These are phyloP conservation scores for Apotomis betuletana DNA, from an alignment of 2,888 invertebrate species.

Conservation along the genomic window DNA sequence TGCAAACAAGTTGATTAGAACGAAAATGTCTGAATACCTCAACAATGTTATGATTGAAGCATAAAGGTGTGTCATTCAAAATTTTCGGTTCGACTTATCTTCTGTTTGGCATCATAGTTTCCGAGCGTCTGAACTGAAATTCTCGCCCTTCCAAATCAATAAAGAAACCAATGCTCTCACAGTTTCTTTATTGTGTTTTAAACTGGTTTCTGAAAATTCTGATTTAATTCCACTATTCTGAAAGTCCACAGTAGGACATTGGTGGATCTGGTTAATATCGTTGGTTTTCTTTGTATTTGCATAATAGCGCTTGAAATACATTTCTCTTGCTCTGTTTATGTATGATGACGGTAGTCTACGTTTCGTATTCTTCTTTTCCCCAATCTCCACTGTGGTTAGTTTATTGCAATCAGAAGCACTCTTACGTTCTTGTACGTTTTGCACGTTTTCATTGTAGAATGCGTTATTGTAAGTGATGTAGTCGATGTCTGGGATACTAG, in stretches of 20 bases:
- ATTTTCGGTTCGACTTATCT: constrained; percentile 1
- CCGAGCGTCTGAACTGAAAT: neutral
- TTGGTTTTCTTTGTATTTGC: constrained; percentile 52
- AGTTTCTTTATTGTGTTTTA: constrained; percentile 53
- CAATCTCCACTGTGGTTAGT: constrained; percentile 50
- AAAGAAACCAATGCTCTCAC: constrained; percentile 63
- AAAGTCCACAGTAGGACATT: no score
- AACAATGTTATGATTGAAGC: constrained; percentile 1
- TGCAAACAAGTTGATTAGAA: constrained; percentile 11
- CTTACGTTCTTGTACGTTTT: constrained; percentile 21
- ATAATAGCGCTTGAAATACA: constrained; percentile 65
- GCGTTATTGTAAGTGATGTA: constrained; percentile 46
- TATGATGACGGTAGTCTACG: constrained; percentile 52
- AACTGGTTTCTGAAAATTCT: constrained; percentile 20
- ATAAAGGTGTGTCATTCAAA: neutral
- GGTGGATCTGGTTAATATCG: constrained; percentile 23
- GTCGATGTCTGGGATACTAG: constrained; percentile 60
- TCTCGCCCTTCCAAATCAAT: constrained; percentile 50
- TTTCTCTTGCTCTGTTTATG: constrained; percentile 66
- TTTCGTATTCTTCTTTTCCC: constrained; percentile 48
- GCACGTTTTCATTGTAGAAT: constrained; percentile 38
- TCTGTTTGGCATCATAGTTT: constrained; percentile 6
- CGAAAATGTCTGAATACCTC: neutral
- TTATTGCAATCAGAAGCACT: neutral
- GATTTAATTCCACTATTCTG: constrained; percentile 12